Evolutionary conservation across 2,888 invertebrate species (phyloP), one percentile per base, ranked within the genome.

Genomic region (Autographa gamma): DNA sequence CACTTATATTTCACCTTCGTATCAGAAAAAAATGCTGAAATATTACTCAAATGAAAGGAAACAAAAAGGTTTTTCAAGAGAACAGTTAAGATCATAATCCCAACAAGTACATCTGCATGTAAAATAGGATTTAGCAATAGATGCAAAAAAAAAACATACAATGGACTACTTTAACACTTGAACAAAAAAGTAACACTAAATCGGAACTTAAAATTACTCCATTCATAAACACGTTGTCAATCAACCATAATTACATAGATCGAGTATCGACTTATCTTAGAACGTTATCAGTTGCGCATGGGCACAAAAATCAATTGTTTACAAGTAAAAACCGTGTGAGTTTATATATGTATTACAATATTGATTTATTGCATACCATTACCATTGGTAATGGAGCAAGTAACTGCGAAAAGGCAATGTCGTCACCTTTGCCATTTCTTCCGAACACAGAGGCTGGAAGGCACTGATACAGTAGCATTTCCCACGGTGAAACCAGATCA

Each of bases 291-390:
- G 76, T 86, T 84, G 84, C 85, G 59, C 48, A 84, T 67, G 83
- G 83, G 83, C 84, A 77, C 60, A 71, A 70, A 85, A 85, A 83
- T 87, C 71, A 78, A 86, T 82, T 73, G 73, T 65, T 65, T 41
- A 13, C n/a, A n/a, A 79, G 74, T 76, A 70, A 90, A 92, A 92
- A 93, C 89, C 91, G 92, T 93, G 93, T 81, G 91, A 91, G 82
- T 79, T 62, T 61, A 77, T 63, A 74, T 71, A 74, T 66, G 77
- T 82, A 84, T 84, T 80, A 83, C 78, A 80, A 74, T 77, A 86
- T 80, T 84, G 85, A 87, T 87, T 87, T 82, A 86, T 82, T 85
- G 83, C 87, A 85, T 85, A 85, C 84, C 65, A 84, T 81, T 84
- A 84, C 56, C 69, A 77, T 76, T 79, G 76, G 77, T 75, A 83